Conservation (phyloP, 2,888 invertebrate genomes). For the Ischnura elegans region DNA sequence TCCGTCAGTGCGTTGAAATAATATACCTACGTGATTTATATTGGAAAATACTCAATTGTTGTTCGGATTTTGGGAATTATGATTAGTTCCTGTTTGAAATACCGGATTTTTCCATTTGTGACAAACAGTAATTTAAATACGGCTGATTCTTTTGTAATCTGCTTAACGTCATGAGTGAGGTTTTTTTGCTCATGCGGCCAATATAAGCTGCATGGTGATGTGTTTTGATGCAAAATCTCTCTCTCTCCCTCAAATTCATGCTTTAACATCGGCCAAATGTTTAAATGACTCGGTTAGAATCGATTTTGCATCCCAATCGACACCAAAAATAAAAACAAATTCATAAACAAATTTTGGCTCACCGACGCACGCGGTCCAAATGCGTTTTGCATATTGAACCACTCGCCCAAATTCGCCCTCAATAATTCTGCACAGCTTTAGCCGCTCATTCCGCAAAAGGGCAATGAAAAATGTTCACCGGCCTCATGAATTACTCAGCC, state of each 20-base stretch:
- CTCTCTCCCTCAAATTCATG: neutral
- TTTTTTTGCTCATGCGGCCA: neutral
- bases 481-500: constrained; percentile 10
- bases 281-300: neutral
- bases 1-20: too few relatives aligned
- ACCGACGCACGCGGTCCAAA: neutral
- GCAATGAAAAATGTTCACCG: neutral
- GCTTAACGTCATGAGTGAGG: neutral
- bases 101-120: neutral
- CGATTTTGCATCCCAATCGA: neutral
- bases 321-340: neutral
- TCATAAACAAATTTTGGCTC: constrained; percentile 25
- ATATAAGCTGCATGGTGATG: neutral
- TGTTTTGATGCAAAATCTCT: neutral
- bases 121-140: neutral
- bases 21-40: too few relatives aligned
- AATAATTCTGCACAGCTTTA: neutral
- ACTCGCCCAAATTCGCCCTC: constrained; percentile 1
- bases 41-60: too few relatives aligned
- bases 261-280: neutral
- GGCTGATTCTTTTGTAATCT: neutral
- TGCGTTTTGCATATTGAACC: constrained; percentile 21
- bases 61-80: too few relatives aligned
- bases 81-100: neutral
- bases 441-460: neutral